A percentile compares a stretch with the other conserved stretches of the same genome.
phyloP scores from a whole-genome alignment of 2,113 vertebrate genomes.

The Mungos mungo region DNA sequence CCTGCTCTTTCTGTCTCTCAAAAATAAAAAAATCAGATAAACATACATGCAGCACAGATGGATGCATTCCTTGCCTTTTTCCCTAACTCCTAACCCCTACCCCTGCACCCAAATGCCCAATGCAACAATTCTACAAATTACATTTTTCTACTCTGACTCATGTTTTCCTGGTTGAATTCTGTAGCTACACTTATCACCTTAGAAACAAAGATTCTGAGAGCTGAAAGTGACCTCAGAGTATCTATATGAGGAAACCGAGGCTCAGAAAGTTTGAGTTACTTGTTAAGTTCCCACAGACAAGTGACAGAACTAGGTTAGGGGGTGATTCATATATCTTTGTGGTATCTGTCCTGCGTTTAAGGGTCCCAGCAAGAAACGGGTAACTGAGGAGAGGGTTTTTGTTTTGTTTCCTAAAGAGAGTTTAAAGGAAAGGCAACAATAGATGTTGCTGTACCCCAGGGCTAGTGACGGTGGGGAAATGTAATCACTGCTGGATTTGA shows the following conservation, averaged over 20 bases:
- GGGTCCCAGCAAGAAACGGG: background rate
- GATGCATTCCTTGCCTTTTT: constrained; percentile 8
- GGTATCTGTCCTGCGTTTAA: background rate
- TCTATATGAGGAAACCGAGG: background rate
- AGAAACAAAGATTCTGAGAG: background rate
- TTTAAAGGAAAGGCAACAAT: background rate
- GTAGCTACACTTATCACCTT: background rate
- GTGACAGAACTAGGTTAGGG: background rate
- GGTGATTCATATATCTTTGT: background rate
- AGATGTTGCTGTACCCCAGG: background rate
- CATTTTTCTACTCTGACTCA: background rate
- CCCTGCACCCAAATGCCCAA: background rate
- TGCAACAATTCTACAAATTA: background rate
- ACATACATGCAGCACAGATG: constrained; percentile 9
- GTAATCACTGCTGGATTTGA: background rate
- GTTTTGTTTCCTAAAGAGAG: background rate
- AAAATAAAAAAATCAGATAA: background rate
- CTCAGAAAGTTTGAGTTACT: background rate
- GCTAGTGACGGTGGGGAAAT: background rate
- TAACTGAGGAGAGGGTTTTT: background rate
- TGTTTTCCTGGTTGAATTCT: background rate
- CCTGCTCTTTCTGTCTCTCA: too few relatives aligned
- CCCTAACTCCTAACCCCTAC: background rate
- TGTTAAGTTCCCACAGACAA: background rate
- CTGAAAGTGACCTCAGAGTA: background rate